These are phyloP conservation scores for Cynaeus angustus DNA, from an alignment of 2,888 invertebrate genomes.

Conservation along the genomic window DNA sequence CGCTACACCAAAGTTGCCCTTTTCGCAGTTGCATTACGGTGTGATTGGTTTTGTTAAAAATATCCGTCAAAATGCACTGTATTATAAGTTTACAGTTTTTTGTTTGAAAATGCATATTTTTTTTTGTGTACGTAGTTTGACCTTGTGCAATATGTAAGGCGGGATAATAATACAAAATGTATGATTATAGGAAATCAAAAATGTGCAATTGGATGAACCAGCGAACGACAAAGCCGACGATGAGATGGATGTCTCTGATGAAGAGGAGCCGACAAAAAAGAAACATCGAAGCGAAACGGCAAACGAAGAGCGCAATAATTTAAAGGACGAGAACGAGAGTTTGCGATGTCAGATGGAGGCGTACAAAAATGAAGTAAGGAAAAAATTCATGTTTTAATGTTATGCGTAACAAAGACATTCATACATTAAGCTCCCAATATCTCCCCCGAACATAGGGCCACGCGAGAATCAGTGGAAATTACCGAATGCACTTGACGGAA, in stretches of 20 bases:
- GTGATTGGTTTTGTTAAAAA: slow-evolving; percentile 11
- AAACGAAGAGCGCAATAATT: slow-evolving; percentile 61
- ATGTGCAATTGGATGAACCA: slow-evolving; percentile 77
- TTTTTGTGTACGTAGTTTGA: slow-evolving; percentile 47
- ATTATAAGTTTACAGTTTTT: slow-evolving; percentile 28
- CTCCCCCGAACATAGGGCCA: too few species aligned
- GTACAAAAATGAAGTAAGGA: slow-evolving; percentile 86
- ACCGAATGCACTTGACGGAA: too few species aligned
- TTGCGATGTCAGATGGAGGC: slow-evolving; percentile 93
- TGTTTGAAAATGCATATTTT: slow-evolving; percentile 38
- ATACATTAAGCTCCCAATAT: too few species aligned
- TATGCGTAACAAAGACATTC: too few species aligned
- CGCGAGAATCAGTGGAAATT: too few species aligned
- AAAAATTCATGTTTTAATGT: background rate
- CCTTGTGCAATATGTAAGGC: background rate
- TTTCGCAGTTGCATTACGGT: background rate
- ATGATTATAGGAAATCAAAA: slow-evolving; percentile 79
- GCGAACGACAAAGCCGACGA: slow-evolving; percentile 81
- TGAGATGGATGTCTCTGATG: slow-evolving; percentile 92
- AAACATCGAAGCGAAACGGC: slow-evolving; percentile 62
- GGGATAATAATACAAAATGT: background rate
- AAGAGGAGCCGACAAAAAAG: slow-evolving; percentile 74
- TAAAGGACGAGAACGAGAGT: slow-evolving; percentile 91
- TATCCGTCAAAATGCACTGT: slow-evolving; percentile 23
- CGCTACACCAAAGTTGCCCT: slow-evolving; percentile 34